phyloP scores from a whole-genome alignment of 2,797 vertebrate genomes.

The Peromyscus nudipes region DNA sequence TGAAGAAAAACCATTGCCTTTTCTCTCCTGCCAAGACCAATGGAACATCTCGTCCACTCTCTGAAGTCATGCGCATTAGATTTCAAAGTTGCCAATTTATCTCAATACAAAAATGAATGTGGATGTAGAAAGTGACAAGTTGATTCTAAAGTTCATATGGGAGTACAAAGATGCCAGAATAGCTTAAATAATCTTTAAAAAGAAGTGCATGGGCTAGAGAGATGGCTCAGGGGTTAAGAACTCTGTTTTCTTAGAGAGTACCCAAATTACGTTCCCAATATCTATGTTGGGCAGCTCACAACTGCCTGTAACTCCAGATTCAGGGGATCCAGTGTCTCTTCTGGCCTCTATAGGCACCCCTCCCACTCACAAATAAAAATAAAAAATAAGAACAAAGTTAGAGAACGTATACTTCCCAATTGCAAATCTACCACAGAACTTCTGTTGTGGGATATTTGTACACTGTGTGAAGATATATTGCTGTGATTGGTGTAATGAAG shows the following conservation, averaged over 20 bases:
- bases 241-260: neutral
- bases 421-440: neutral
- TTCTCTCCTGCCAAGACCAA: neutral
- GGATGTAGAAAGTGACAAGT: neutral
- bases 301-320: neutral
- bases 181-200: neutral
- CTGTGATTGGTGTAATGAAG: neutral
- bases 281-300: neutral
- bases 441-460: neutral
- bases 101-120: slow-evolving; percentile 33
- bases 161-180: neutral
- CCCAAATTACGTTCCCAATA: neutral
- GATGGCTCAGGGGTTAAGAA: neutral
- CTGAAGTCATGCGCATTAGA: neutral
- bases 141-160: slow-evolving; percentile 12
- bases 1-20: neutral
- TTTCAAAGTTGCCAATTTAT: slow-evolving; percentile 16
- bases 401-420: neutral
- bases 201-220: neutral
- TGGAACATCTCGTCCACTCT: neutral
- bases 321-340: neutral
- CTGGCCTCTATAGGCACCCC: neutral
- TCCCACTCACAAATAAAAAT: neutral
- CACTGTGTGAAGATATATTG: neutral
- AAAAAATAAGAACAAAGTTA: neutral